These are phyloP conservation scores for Alfaro cultratus DNA, from an alignment of 2,797 vertebrate species.

Conservation along the genomic window DNA sequence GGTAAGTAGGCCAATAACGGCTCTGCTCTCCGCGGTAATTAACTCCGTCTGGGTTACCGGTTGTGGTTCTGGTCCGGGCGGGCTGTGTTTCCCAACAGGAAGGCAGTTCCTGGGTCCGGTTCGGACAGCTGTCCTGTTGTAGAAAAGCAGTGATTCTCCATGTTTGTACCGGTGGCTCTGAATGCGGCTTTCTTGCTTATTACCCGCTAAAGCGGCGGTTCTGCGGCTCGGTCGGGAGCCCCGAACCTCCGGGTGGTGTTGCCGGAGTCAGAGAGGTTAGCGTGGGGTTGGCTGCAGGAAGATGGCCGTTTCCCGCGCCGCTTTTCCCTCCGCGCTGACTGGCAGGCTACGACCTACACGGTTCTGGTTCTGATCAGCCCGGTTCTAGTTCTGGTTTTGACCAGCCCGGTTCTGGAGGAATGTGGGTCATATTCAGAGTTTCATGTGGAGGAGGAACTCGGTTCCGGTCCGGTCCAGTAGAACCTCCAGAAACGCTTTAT, in stretches of 20 bases:
- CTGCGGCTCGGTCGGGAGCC: background rate
- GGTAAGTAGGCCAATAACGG: slow-evolving; percentile 90
- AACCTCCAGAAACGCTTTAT: too few relatives aligned
- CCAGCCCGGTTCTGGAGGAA: background rate
- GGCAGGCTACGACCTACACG: background rate
- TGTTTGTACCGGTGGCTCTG: slow-evolving; percentile 69
- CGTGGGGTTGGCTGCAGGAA: background rate
- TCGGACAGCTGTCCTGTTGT: background rate
- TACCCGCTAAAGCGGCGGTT: background rate
- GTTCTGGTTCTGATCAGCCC: background rate
- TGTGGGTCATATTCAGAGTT: background rate
- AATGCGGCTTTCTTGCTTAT: background rate
- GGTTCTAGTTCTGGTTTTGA: too few relatives aligned
- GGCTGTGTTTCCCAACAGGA: background rate
- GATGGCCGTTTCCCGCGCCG: background rate
- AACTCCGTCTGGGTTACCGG: slow-evolving; percentile 29
- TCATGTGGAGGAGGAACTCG: background rate
- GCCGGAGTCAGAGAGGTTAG: background rate
- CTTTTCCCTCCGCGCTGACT: background rate
- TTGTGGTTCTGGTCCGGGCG: slow-evolving; percentile 10
- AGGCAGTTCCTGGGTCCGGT: background rate
- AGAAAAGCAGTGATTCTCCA: slow-evolving; percentile 8
- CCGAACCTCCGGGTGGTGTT: background rate
- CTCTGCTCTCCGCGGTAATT: slow-evolving; percentile 65
- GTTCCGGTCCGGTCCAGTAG: too few relatives aligned